These are phyloP conservation scores for Trachelus troglodyta DNA, from an alignment of 2,888 invertebrate genomes.

Conservation along the genomic window DNA sequence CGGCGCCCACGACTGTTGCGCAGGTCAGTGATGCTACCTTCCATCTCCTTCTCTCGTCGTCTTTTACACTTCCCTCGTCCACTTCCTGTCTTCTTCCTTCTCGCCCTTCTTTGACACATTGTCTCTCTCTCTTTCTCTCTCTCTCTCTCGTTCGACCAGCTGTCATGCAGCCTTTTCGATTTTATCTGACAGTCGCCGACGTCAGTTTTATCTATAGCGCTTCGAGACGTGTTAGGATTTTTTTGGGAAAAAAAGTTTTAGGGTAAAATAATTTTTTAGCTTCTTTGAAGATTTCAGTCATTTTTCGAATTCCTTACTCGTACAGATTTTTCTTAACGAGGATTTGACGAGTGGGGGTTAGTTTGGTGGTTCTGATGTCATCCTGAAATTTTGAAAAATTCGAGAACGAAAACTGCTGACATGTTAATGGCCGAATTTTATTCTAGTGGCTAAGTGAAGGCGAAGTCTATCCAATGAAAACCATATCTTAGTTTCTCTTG, in stretches of 20 bases:
- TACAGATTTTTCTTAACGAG: not conserved
- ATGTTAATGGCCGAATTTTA: not conserved
- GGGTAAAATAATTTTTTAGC: not conserved
- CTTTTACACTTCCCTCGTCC: not conserved
- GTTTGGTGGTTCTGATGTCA: too few species aligned
- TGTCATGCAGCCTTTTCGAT: not conserved
- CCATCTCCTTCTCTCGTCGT: not conserved
- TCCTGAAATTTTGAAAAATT: not conserved
- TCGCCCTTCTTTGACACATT: not conserved
- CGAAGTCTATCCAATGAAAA: not conserved
- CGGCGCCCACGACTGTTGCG: constrained; percentile 47
- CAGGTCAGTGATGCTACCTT: constrained; percentile 46
- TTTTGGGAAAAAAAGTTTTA: too few species aligned
- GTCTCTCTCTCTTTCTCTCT: too few species aligned
- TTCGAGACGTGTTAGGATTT: not conserved
- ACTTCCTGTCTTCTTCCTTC: not conserved
- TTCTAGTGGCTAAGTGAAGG: not conserved
- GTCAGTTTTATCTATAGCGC: not conserved
- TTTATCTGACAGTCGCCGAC: not conserved
- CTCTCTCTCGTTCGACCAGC: not conserved
- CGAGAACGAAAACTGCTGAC: not conserved
- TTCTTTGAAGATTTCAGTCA: not conserved
- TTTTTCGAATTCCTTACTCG: not conserved
- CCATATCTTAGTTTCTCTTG: constrained; percentile 20
- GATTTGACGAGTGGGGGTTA: too few species aligned